Conservation (phyloP, 1,140 invertebrate genomes). For the Semibalanus balanoides region DNA sequence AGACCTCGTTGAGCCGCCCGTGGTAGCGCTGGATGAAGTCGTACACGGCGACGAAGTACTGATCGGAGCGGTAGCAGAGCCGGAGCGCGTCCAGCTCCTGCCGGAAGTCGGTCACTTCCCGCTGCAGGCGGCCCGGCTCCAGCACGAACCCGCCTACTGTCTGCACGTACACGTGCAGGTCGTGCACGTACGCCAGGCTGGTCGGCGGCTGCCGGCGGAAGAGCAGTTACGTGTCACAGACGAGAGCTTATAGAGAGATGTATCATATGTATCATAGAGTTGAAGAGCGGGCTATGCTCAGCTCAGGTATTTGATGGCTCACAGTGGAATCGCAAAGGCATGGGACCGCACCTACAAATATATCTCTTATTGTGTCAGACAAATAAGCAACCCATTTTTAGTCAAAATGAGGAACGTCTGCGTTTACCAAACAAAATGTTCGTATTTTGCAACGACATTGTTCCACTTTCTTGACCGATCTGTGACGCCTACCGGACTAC, state of each 20-base stretch:
- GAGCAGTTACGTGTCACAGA: background rate
- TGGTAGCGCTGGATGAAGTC: conserved; percentile 25
- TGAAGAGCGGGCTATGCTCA: too few relatives aligned
- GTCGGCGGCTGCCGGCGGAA: conserved; percentile 19
- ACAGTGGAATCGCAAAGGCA: too few relatives aligned
- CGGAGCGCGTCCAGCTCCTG: conserved; percentile 21
- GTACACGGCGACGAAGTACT: conserved; percentile 25
- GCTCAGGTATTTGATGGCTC: too few relatives aligned
- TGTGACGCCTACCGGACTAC: too few relatives aligned
- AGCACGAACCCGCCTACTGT: conserved; percentile 25
- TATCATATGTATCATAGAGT: too few relatives aligned
- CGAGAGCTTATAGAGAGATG: too few relatives aligned
- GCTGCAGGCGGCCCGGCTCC: conserved; percentile 20
- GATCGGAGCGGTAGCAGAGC: conserved; percentile 21
- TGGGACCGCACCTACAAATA: background rate
- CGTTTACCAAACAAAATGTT: too few relatives aligned
- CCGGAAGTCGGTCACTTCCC: conserved; percentile 21
- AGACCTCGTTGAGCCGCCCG: conserved; percentile 26
- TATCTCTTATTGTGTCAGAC: background rate
- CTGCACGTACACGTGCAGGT: conserved; percentile 25
- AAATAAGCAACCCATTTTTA: background rate
- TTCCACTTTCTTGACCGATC: too few relatives aligned
- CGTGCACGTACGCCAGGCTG: conserved; percentile 21
- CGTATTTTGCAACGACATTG: too few relatives aligned
- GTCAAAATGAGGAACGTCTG: background rate